Base-by-base conservation (phyloP, 1,140 invertebrate genomes). In the Chrysopa pallens region DNA sequence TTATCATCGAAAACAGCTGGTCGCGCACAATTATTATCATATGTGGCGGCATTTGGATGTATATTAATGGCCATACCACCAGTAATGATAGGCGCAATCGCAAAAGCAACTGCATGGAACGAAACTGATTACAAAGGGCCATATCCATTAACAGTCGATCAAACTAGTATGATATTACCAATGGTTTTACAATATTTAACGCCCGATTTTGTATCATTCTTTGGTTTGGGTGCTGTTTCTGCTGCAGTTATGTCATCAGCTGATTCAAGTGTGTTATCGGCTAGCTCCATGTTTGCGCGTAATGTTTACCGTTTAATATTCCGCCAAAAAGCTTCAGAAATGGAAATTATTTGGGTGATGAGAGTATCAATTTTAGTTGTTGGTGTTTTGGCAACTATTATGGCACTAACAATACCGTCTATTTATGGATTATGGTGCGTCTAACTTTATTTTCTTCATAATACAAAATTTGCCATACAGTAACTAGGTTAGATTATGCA, bases 311-410 rank as follows among this genome's bases (percentile, higher is more conserved):
- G 90, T 66, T 72, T 94, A 54, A 90, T 96, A 56, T 93, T 97
- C 66, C 69, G 91, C 48, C 89, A 92, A 64, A 78, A 82, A 62
- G 90, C 90, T 27, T 91, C 86, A 38, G 90, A 94, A 62, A 85
- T 84, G 73, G 93, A 98, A 70, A 93, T 98, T 50, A 87, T 98
- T 51, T 93, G 90, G 85, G 91, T 97, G 54, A 97, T 98, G 93
- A 72, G 92, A 51, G 72, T 79, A 0, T 79, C 84, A 37, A 97
- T 98, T 50, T 72, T 94, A 43, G 74, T 92, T n/a, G 90, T 96
- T 38, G 93, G 93, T 6, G 68, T 86, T 29, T 61, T 97, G 40
- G 84, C 91, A 36, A 95, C 91, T 6, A 72, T 88, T 38, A 96
- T 98, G 88, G 94, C 91, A 1, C 72, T 98, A 39, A 90, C 85